Percentiles rank a stretch among this genome's conserved stretches.
These are phyloP conservation scores for Linhomoeus sp. DNA, from an alignment of 2,888 invertebrate species.

Conservation along the genomic window DNA sequence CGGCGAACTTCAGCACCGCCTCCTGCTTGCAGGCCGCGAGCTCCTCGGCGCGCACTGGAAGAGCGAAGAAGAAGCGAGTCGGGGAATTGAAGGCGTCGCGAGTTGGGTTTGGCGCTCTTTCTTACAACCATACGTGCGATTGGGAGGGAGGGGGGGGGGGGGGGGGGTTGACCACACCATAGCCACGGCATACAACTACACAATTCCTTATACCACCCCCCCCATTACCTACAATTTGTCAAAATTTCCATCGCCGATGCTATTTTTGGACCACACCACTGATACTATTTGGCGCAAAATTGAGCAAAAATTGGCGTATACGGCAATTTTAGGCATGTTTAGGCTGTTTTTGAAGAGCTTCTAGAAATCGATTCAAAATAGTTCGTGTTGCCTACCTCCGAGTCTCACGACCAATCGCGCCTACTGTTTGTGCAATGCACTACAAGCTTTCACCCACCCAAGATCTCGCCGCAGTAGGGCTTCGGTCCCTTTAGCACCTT, in stretches of 20 bases:
- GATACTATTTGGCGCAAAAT: neutral
- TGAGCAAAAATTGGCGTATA: too few species aligned
- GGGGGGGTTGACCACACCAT: neutral
- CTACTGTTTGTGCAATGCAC: too few species aligned
- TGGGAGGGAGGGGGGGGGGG: neutral
- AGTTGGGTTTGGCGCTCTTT: neutral
- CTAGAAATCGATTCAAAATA: too few species aligned
- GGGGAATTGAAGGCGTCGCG: neutral
- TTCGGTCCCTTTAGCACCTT: slow-evolving; percentile 1
- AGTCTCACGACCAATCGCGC: too few species aligned
- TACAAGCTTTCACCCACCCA: neutral
- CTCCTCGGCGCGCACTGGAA: slow-evolving; percentile 8
- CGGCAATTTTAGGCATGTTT: too few species aligned
- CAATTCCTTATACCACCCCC: too few species aligned
- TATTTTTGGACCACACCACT: neutral
- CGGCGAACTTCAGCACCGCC: slow-evolving; percentile 28
- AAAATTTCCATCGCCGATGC: neutral
- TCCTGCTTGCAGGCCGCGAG: slow-evolving; percentile 22
- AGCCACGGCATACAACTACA: neutral
- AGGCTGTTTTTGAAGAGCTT: too few species aligned
- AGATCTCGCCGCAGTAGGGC: neutral
- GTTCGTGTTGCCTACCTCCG: too few species aligned
- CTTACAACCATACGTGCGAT: too few species aligned
- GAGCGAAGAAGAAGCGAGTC: neutral
- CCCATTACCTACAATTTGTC: too few species aligned